Percentiles rank a stretch among this genome's conserved stretches.
Conservation (phyloP, 2,888 invertebrate species). For the Erannis defoliaria region DNA sequence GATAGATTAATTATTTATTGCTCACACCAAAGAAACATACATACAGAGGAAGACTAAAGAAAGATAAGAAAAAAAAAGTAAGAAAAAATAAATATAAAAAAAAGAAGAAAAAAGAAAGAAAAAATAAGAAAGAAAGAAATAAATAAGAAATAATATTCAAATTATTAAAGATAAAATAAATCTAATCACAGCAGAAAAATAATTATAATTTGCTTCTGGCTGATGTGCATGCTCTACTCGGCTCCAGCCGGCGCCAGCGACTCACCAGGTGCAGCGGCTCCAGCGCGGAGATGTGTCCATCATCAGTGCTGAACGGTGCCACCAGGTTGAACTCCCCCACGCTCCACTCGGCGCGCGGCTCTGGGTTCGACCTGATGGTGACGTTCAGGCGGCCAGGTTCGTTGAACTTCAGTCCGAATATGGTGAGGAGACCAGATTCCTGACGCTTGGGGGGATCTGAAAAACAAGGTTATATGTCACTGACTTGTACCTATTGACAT, state of each 20-base stretch:
- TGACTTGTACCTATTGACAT: not conserved
- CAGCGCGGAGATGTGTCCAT: constrained; percentile 50
- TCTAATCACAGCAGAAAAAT: too few species aligned
- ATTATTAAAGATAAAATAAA: too few species aligned
- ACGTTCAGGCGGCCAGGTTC: constrained; percentile 90
- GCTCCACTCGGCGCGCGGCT: constrained; percentile 90
- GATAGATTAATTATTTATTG: too few species aligned
- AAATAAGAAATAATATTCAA: too few species aligned
- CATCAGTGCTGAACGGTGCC: constrained; percentile 54
- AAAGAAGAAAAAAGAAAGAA: not conserved
- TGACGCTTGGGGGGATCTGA: constrained; percentile 88
- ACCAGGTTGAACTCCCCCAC: constrained; percentile 78
- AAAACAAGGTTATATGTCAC: constrained; percentile 34
- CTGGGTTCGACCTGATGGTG: constrained; percentile 91
- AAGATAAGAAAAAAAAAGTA: not conserved
- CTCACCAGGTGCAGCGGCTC: constrained; percentile 69
- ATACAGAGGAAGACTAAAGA: not conserved
- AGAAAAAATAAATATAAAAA: too few species aligned
- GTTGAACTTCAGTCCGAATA: constrained; percentile 91
- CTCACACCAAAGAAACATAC: not conserved
- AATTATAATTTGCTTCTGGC: too few species aligned
- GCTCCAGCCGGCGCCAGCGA: not conserved
- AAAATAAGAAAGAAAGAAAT: too few species aligned
- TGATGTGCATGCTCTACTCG: too few species aligned
- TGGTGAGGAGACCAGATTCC: constrained; percentile 84